Percentiles rank a stretch among this genome's conserved stretches.
These are phyloP conservation scores for Tachysurus vachellii DNA, from an alignment of 2,113 vertebrate species.

Conservation along the genomic window DNA sequence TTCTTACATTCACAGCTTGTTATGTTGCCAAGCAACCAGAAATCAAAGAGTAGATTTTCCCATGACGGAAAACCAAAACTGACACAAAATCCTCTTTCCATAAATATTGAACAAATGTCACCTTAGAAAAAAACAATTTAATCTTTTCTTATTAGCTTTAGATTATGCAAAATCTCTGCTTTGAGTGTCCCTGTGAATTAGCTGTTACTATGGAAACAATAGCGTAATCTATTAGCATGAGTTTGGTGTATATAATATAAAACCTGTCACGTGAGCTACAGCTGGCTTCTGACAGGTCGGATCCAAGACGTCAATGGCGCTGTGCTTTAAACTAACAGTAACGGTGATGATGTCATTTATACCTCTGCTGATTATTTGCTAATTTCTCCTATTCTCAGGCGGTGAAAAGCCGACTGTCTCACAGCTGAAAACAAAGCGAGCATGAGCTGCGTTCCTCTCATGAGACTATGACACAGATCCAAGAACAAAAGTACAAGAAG, in stretches of 20 bases:
- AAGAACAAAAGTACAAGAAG: conserved; percentile 38
- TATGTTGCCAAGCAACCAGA: not conserved
- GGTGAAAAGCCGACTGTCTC: not conserved
- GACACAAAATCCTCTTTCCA: not conserved
- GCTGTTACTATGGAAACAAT: not conserved
- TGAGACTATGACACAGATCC: conserved; percentile 18
- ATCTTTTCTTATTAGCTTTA: not conserved
- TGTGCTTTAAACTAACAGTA: not conserved
- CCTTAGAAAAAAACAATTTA: not conserved
- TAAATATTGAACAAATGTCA: not conserved
- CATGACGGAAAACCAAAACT: not conserved
- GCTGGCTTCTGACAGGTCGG: not conserved
- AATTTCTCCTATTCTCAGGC: not conserved
- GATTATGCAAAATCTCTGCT: not conserved
- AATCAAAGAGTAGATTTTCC: not conserved
- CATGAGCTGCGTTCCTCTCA: conserved; percentile 14
- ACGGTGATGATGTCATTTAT: not conserved
- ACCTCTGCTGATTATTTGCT: not conserved
- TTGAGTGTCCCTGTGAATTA: not conserved
- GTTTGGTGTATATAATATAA: not conserved
- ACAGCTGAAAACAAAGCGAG: conserved; percentile 6
- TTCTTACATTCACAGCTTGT: not conserved
- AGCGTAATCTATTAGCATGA: not conserved
- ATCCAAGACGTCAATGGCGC: not conserved
- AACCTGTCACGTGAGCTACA: not conserved